Percentiles rank a stretch among this genome's conserved stretches.
Conservation (phyloP, 37 sponge, comb jelly and placozoan genomes). For the Diacarnus erythraeanus region DNA sequence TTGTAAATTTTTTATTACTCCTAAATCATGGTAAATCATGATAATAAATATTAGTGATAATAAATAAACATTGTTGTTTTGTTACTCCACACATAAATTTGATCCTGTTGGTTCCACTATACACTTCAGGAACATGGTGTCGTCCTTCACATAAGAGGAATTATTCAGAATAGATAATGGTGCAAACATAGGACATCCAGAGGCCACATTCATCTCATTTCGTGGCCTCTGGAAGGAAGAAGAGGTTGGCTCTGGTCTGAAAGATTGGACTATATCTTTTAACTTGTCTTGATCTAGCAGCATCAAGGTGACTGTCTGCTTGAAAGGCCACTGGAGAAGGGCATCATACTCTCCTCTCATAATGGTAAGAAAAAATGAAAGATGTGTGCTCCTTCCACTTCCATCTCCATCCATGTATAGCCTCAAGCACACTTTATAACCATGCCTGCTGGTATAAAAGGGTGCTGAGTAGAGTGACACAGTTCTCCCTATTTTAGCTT, state of each 20-base stretch:
- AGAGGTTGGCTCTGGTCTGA: conserved; percentile 64
- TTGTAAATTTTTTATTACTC: too few species aligned
- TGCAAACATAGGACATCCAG: conserved; percentile 86
- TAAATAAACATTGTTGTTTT: too few species aligned
- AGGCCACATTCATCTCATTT: conserved; percentile 83
- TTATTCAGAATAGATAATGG: conserved; percentile 60
- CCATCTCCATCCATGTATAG: conserved; percentile 91
- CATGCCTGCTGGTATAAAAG: conserved; percentile 79
- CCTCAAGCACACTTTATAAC: conserved; percentile 83
- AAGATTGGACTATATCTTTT: conserved; percentile 63
- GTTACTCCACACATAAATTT: not conserved
- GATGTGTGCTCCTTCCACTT: conserved; percentile 61
- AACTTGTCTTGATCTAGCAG: conserved; percentile 64
- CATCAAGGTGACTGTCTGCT: conserved; percentile 64
- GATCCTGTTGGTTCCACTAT: conserved; percentile 30
- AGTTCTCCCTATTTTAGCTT: conserved; percentile 67
- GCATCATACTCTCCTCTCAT: conserved; percentile 90
- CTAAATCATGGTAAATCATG: too few species aligned
- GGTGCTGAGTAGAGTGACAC: conserved; percentile 86
- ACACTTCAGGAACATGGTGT: conserved; percentile 78
- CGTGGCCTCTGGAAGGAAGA: conserved; percentile 69
- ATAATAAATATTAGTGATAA: too few species aligned
- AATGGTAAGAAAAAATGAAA: conserved; percentile 82
- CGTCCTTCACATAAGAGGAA: conserved; percentile 61
- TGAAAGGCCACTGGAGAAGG: conserved; percentile 83